Evolutionary conservation across 2,797 vertebrate genomes (phyloP), one percentile per base, ranked within the genome.

Genomic region (Ceyx erithaca): DNA sequence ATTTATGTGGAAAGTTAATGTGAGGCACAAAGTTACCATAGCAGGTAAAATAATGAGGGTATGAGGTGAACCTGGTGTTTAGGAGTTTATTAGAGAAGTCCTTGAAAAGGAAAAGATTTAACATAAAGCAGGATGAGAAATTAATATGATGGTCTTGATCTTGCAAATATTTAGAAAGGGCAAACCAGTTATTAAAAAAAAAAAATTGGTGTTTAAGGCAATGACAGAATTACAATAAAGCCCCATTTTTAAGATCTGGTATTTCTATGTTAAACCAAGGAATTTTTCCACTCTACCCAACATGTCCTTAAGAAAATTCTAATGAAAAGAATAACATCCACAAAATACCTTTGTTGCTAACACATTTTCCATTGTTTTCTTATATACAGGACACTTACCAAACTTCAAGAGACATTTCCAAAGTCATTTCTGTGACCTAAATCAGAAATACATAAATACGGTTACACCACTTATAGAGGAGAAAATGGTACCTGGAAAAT

Each of bases 401-500:
- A 80, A 99, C 98, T 96, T 99, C 99, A 96, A 99, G 95, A 26
- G 95, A 98, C 96, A 99, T 97, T 92, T 99, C 98, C 94, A 99
- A 95, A 97, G 98, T 97, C 78, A 99, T 98, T 97, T 98, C 98
- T 87, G 99, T 99, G 91, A 98, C 98, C 99, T 99, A 97, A 97
- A 59, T 86, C 97, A 97, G 91, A 77, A 97, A 93, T 15, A 94
- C 33, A 93, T 92, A 55, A 96, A 54, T 40, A 35, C 30, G 1
- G 57, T 96, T 85, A 97, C 12, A 61, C 49, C 41, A 66, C 62
- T 87, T 71, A 79, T 15, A 77, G 26, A 83, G 14, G 5, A 7
- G 55, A 48, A 91, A 43, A 5, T 0, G 16, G 51, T 5, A 58
- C 7, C 14, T 75, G 41, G n/a, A 92, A 90, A 7, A 70, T 7